Percentiles rank a stretch among this genome's conserved stretches.
These are phyloP conservation scores for Carcinoscorpius rotundicauda DNA, from an alignment of 1,140 invertebrate species.

Conservation along the genomic window DNA sequence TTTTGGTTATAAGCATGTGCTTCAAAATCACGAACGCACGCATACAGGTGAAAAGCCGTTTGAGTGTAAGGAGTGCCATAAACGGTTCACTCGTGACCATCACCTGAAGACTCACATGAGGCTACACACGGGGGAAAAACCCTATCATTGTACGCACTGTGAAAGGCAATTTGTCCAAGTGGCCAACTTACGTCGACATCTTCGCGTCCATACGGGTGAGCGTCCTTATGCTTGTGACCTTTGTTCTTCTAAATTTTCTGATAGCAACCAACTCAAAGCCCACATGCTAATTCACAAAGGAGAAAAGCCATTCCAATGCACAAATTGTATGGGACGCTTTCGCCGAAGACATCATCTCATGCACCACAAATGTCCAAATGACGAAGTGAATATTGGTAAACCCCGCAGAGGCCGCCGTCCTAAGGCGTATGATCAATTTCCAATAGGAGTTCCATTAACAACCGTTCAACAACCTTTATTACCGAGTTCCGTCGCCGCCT, in stretches of 20 bases:
- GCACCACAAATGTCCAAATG: constrained; percentile 64
- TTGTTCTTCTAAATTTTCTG: constrained; percentile 80
- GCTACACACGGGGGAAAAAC: constrained; percentile 84
- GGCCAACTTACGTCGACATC: constrained; percentile 80
- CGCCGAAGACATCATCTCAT: constrained; percentile 67
- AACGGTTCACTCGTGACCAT: constrained; percentile 90
- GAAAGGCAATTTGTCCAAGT: constrained; percentile 83
- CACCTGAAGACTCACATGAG: constrained; percentile 88
- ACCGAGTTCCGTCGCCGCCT: too few species aligned
- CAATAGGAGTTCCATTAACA: too few species aligned
- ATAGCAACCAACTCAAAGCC: constrained; percentile 86
- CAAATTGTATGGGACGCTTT: constrained; percentile 58
- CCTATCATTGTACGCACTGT: constrained; percentile 81
- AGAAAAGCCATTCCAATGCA: constrained; percentile 74
- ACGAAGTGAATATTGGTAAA: constrained; percentile 27
- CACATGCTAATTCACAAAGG: constrained; percentile 79
- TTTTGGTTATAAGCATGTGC: constrained; percentile 87
- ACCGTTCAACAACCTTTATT: too few species aligned
- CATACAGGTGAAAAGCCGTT: constrained; percentile 96
- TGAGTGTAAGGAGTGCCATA: constrained; percentile 85
- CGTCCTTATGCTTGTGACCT: constrained; percentile 82
- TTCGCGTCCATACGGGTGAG: constrained; percentile 91
- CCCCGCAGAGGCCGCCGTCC: constrained; percentile 30
- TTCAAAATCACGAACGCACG: constrained; percentile 91
- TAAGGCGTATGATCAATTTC: constrained; percentile 21